Percentiles rank a stretch among this genome's conserved stretches.
phyloP scores from a whole-genome alignment of 2,797 vertebrate species.

The Chanos chanos region DNA sequence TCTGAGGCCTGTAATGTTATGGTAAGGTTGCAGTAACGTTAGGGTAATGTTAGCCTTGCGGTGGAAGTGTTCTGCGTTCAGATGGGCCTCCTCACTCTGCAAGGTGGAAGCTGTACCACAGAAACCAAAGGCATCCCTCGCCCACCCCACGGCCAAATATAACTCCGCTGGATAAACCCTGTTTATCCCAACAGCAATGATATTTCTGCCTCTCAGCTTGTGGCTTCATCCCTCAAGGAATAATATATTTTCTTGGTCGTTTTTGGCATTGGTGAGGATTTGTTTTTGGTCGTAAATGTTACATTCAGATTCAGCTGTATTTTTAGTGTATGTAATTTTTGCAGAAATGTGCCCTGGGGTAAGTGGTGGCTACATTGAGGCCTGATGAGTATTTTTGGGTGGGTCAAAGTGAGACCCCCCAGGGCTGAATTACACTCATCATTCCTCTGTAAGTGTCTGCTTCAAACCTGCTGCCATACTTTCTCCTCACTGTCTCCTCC shows the following conservation, averaged over 20 bases:
- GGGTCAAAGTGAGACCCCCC: constrained; percentile 10
- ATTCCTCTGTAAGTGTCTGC: not conserved
- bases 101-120: constrained; percentile 34
- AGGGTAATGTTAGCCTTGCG: not conserved
- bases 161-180: constrained; percentile 10
- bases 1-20: not conserved
- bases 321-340: constrained; percentile 52
- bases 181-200: constrained; percentile 38
- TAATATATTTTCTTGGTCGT: constrained; percentile 34
- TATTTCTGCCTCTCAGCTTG: constrained; percentile 48
- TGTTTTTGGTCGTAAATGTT: constrained; percentile 48
- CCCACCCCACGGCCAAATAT: constrained; percentile 20
- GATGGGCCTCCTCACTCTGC: constrained; percentile 1
- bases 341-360: constrained; percentile 29
- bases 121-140: constrained; percentile 23
- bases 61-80: not conserved
- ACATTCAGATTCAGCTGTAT: constrained; percentile 45
- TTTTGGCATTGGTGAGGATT: constrained; percentile 28
- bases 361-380: not conserved
- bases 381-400: not conserved
- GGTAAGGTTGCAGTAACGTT: not conserved
- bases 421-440: not conserved
- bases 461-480: not conserved
- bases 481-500: not conserved
- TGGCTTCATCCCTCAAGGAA: constrained; percentile 31